phyloP scores from a whole-genome alignment of 1,140 invertebrate species.

The Metaphire vulgaris region DNA sequence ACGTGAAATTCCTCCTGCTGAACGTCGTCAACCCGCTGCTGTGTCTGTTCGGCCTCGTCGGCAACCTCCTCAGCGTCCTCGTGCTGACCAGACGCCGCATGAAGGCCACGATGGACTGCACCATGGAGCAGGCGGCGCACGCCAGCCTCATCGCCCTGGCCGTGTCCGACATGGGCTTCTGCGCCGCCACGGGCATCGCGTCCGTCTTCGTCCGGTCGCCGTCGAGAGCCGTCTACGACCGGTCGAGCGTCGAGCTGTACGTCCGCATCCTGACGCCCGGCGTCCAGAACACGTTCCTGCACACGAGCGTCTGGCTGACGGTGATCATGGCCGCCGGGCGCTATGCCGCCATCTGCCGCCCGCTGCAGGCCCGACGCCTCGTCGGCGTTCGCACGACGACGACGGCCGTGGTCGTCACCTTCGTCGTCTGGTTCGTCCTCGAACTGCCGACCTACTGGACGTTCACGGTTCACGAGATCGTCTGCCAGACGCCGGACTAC shows the following conservation, averaged over 20 bases:
- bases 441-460: conserved; percentile 19
- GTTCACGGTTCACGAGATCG: background rate
- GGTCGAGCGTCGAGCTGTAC: background rate
- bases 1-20: conserved; percentile 1
- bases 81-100: background rate
- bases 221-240: too few relatives aligned
- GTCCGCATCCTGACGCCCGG: conserved; percentile 9
- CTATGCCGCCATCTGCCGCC: conserved; percentile 28
- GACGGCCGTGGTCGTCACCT: background rate
- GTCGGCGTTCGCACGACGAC: background rate
- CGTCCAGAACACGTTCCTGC: conserved; percentile 21
- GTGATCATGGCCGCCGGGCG: conserved; percentile 23
- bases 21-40: conserved; percentile 7
- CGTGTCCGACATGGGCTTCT: conserved; percentile 44
- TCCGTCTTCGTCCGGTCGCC: background rate
- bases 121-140: conserved; percentile 19
- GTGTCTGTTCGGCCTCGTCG: conserved; percentile 22
- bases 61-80: conserved; percentile 17
- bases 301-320: conserved; percentile 29
- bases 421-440: conserved; percentile 16
- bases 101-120: conserved; percentile 4
- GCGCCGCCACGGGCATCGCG: conserved; percentile 16
- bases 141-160: conserved; percentile 44
- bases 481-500: background rate
- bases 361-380: conserved; percentile 21